Percentiles rank a stretch among this genome's conserved stretches.
phyloP scores from a whole-genome alignment of 2,113 vertebrate genomes.

The Oxyruncus cristatus region DNA sequence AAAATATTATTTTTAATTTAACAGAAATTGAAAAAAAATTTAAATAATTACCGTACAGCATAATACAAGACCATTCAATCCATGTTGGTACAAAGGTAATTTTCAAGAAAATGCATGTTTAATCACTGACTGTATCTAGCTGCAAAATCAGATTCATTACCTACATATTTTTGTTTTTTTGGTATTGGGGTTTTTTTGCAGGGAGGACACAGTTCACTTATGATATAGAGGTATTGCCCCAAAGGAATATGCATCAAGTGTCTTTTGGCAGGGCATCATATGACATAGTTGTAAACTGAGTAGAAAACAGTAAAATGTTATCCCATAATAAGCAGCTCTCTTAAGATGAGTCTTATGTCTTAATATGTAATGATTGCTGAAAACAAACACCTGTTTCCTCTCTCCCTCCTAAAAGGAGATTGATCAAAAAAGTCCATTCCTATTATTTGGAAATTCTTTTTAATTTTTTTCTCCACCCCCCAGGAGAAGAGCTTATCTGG shows the following conservation, averaged over 20 bases:
- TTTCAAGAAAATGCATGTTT: neutral
- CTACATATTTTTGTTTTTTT: neutral
- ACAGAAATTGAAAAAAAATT: neutral
- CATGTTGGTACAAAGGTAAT: neutral
- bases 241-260: neutral
- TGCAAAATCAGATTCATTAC: neutral
- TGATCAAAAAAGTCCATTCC: neutral
- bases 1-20: neutral
- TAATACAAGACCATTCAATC: neutral
- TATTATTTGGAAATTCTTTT: neutral
- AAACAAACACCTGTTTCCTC: neutral
- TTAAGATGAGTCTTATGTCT: neutral
- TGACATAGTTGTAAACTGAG: neutral
- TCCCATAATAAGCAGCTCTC: neutral
- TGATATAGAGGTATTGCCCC: neutral
- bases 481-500: neutral
- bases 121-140: neutral
- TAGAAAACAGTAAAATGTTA: neutral
- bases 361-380: neutral
- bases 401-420: neutral
- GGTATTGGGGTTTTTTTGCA: neutral
- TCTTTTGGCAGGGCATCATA: neutral
- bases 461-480: rapidly evolving
- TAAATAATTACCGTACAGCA: neutral
- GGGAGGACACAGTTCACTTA: neutral